Conservation (phyloP, 2,797 vertebrate genomes). For the Masticophis lateralis region DNA sequence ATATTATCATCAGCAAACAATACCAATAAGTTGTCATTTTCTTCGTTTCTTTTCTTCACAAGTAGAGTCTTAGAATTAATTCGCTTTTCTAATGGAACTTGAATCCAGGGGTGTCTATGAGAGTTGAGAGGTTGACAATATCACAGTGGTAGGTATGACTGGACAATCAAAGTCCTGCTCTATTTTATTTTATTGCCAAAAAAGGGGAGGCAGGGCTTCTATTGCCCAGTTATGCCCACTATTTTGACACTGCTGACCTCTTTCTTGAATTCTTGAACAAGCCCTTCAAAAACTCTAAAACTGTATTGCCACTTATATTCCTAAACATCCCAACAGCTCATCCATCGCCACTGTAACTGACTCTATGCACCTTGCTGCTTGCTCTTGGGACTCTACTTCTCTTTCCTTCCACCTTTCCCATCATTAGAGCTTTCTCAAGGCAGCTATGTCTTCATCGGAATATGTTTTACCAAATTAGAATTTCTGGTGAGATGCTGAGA, state of each 20-base stretch:
- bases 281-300: neutral
- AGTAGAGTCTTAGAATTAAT: neutral
- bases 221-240: neutral
- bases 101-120: neutral
- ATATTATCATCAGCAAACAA: constrained; percentile 4
- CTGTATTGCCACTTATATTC: neutral
- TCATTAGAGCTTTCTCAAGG: neutral
- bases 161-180: neutral
- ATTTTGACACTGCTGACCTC: neutral
- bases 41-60: neutral
- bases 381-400: neutral
- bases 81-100: neutral
- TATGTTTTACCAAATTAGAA: neutral
- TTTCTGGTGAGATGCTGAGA: neutral
- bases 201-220: neutral
- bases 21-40: constrained; percentile 17
- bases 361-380: neutral
- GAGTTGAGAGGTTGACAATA: neutral
- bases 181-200: neutral
- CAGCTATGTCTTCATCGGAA: neutral
- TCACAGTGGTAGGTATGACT: neutral
- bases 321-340: neutral
- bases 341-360: neutral
- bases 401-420: neutral
- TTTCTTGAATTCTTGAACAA: neutral